Percentiles rank a stretch among this genome's conserved stretches.
phyloP scores from a whole-genome alignment of 2,888 invertebrate genomes.

The Heliconius aoede region DNA sequence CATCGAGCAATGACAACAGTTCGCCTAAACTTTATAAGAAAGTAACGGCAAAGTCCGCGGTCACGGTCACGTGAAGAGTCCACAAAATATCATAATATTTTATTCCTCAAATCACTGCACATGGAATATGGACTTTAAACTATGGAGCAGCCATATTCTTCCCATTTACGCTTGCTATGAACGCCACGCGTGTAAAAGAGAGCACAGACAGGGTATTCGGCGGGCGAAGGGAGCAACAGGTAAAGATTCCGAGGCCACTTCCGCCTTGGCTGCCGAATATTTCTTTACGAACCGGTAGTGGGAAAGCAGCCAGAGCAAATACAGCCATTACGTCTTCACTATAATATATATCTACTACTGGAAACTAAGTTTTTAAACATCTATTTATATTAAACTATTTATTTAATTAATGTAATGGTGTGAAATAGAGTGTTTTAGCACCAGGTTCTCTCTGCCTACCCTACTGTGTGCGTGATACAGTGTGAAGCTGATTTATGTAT shows the following conservation, averaged over 20 bases:
- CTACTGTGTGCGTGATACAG: too few species aligned
- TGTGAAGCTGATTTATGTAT: too few species aligned
- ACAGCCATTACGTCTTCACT: conserved; percentile 52
- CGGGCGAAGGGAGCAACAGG: conserved; percentile 83
- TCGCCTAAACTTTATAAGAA: conserved; percentile 55
- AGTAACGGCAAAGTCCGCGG: conserved; percentile 73
- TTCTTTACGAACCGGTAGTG: conserved; percentile 84
- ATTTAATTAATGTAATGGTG: too few species aligned
- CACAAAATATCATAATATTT: conserved; percentile 72
- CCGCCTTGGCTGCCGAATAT: conserved; percentile 84
- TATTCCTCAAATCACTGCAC: conserved; percentile 78
- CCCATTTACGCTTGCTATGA: conserved; percentile 61
- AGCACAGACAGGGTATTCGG: conserved; percentile 66
- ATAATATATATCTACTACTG: conserved; percentile 13
- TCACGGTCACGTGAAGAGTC: conserved; percentile 69
- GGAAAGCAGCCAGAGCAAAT: conserved; percentile 79
- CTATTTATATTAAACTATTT: not conserved
- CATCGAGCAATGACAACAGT: not conserved
- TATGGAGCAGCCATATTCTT: conserved; percentile 48
- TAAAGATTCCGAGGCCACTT: conserved; percentile 85
- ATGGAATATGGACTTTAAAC: conserved; percentile 55
- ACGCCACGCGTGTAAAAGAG: conserved; percentile 64
- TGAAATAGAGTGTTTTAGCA: too few species aligned
- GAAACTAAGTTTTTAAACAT: not conserved
- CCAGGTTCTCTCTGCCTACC: too few species aligned